Evolutionary conservation across 1,140 invertebrate species (phyloP).

Genomic region (Aradophagus sp.): DNA sequence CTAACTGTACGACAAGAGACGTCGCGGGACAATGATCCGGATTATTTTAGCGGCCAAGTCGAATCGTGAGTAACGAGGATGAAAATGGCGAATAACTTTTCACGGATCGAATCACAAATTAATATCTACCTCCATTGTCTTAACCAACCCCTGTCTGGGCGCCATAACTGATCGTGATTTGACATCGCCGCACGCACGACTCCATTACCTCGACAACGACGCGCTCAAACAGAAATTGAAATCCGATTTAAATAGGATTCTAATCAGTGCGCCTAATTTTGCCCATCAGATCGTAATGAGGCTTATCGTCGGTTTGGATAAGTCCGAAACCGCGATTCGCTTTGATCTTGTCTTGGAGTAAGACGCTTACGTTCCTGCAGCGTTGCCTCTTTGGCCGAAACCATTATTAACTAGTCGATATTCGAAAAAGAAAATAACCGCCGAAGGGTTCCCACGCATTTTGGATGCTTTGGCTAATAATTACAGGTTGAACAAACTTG

Average conservation of each 20-base stretch:
- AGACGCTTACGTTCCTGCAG: slow-evolving; percentile 10
- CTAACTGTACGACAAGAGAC: no score
- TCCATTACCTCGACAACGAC: slow-evolving; percentile 25
- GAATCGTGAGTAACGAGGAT: no score
- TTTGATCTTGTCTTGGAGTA: slow-evolving; percentile 30
- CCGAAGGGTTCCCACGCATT: no score
- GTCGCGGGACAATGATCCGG: no score
- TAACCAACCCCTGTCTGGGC: slow-evolving; percentile 15
- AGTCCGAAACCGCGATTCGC: slow-evolving; percentile 10
- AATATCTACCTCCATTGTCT: slow-evolving; percentile 35
- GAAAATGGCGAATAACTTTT: slow-evolving; percentile 4
- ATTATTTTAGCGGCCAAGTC: no score
- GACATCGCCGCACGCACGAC: slow-evolving; percentile 25
- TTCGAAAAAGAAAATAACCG: no score
- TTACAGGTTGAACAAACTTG: no score
- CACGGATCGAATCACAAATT: slow-evolving; percentile 15
- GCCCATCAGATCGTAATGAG: slow-evolving; percentile 31
- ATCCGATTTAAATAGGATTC: slow-evolving; percentile 44
- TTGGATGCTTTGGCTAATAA: no score
- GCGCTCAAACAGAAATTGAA: slow-evolving; percentile 45
- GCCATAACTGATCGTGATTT: slow-evolving; percentile 28
- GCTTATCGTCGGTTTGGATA: slow-evolving; percentile 30
- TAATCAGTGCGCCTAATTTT: slow-evolving; percentile 43
- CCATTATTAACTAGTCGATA: no score
- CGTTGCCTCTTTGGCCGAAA: neutral